These are phyloP conservation scores for Tetragonisca angustula DNA, from an alignment of 2,888 invertebrate species.

Conservation along the genomic window DNA sequence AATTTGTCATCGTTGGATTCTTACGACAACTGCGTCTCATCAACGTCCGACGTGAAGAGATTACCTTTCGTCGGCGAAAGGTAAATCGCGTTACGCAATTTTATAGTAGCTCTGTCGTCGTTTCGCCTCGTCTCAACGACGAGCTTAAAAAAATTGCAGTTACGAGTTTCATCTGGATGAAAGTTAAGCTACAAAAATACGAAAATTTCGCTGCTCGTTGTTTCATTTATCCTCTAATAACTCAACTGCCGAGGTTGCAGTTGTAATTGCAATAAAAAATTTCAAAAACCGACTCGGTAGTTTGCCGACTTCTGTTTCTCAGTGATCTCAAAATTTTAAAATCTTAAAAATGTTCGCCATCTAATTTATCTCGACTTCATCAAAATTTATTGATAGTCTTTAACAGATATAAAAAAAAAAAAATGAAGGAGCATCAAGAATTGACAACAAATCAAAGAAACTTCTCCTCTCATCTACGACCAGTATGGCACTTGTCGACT, in stretches of 20 bases:
- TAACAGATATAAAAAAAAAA: not conserved
- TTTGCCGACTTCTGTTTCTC: too few species aligned
- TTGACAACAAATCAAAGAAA: not conserved
- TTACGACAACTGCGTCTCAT: not conserved
- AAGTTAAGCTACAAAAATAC: too few species aligned
- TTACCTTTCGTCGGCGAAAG: not conserved
- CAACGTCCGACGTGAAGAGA: not conserved
- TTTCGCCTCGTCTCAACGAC: not conserved
- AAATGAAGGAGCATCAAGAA: too few species aligned
- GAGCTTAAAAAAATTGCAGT: not conserved
- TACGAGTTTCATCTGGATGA: not conserved
- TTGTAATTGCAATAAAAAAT: not conserved
- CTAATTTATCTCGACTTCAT: not conserved
- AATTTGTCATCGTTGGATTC: not conserved
- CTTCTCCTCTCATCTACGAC: not conserved
- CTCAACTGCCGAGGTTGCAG: not conserved
- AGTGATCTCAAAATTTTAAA: too few species aligned
- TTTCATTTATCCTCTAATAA: not conserved
- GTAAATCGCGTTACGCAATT: not conserved
- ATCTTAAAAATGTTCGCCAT: too few species aligned
- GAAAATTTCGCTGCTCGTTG: too few species aligned
- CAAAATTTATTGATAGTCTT: not conserved
- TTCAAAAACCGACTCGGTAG: too few species aligned
- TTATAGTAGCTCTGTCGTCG: not conserved
- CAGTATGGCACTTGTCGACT: not conserved